phyloP scores from a whole-genome alignment of 2,888 invertebrate species.

The Gisinianus flammeolus region DNA sequence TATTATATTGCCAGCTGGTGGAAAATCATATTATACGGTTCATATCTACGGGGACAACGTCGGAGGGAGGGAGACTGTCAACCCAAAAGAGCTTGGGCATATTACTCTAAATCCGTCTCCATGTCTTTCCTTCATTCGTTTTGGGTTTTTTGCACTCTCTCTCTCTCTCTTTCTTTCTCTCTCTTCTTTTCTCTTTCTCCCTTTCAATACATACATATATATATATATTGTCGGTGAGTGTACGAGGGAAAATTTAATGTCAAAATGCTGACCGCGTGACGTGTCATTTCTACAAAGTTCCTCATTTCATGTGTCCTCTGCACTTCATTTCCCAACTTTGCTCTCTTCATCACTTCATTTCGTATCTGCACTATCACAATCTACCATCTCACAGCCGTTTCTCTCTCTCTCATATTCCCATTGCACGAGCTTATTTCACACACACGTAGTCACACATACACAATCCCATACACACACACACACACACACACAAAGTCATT shows the following conservation, averaged over 20 bases:
- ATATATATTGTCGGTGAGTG: not conserved
- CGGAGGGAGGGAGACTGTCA: no score
- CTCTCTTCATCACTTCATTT: no score
- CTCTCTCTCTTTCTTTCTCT: no score
- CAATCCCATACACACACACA: no score
- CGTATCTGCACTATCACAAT: not conserved
- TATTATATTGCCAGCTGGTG: constrained; percentile 20
- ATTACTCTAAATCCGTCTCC: no score
- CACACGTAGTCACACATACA: not conserved
- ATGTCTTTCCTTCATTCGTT: no score
- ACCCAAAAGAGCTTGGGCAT: no score
- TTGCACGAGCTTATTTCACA: no score
- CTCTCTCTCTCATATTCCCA: no score
- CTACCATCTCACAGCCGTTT: not conserved
- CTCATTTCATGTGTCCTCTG: not conserved
- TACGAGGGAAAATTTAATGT: not conserved
- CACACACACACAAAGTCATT: no score
- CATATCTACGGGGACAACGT: not conserved
- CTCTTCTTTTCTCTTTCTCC: no score
- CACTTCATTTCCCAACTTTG: not conserved
- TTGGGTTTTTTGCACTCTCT: no score
- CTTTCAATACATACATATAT: not conserved
- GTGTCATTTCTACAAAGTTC: not conserved
- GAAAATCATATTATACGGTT: not conserved
- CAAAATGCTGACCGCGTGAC: constrained; percentile 18